Evolutionary conservation across 2,888 invertebrate species (phyloP), one percentile per base, ranked within the genome.

Genomic region (Tromatobia lineatoria): DNA sequence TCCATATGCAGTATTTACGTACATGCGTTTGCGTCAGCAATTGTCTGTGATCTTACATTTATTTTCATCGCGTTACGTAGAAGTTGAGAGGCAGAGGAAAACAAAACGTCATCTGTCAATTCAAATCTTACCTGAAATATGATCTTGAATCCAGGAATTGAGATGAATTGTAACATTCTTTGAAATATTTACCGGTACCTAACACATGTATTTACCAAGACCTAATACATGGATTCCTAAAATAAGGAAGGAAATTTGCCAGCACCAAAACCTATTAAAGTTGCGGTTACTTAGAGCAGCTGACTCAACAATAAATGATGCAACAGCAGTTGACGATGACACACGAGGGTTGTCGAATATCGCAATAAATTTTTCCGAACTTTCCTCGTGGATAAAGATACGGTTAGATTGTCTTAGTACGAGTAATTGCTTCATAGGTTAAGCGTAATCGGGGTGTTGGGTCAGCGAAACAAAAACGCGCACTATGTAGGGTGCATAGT

Each of bases 311-410:
- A 71, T 71, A 71, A 57, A 20, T 71, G 54, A 71, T 42, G 71
- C 71, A 71, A 71, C 15, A 71, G 42, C 42, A 2, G 38, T 34
- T 38, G 71, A 42, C 54, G 54, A 71, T 71, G 71, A 70, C 70
- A 38, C 18, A 54, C 38, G 18, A 18, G 38, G 13, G 54, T 8
- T 25, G 47, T 52, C 70, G 34, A 38, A 38, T 54, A 61, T 29
- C 18, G 13, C 66, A 45, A 4, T 29, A 52, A 54, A 70, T 70
- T 70, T 70, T 54, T 70, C 23, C 57, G 15, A 52, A 52, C 52
- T 54, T 70, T 70, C 54, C 38, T 70, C 70, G 34, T 52, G 18
- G 70, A 70, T 38, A 18, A 70, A 15, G 18, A 69, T 25, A 69
- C 47, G n/a, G 13, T 52, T 38, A 6, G 11, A 23, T 38, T 70